phyloP scores from a whole-genome alignment of 2,888 invertebrate genomes.

The Sphaerophoria taeniata region DNA sequence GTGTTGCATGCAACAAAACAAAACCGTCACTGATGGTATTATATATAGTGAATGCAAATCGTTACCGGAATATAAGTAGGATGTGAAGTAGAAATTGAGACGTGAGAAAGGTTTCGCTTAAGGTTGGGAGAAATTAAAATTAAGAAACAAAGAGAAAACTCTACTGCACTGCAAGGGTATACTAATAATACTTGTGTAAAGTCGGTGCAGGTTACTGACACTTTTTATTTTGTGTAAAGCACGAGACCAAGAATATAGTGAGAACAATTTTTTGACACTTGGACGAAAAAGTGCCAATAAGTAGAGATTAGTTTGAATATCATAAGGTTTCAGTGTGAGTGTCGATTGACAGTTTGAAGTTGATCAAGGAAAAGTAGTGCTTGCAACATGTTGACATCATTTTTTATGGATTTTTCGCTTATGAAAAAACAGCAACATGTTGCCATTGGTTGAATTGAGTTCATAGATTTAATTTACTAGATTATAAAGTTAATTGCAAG shows the following conservation, averaged over 20 bases:
- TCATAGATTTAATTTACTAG: too few species aligned
- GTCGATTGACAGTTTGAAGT: too few species aligned
- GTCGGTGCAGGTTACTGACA: conserved; percentile 21
- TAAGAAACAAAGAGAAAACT: conserved; percentile 12
- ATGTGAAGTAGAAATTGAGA: conserved; percentile 62
- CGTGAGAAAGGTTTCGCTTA: conserved; percentile 67
- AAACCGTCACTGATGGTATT: conserved; percentile 35
- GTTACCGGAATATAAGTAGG: conserved; percentile 29
- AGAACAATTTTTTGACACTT: not conserved
- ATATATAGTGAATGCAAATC: conserved; percentile 23
- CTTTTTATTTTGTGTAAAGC: not conserved
- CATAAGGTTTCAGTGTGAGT: too few species aligned
- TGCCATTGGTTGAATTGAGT: not conserved
- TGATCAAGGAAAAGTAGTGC: too few species aligned
- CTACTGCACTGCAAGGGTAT: not conserved
- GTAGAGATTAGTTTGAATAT: too few species aligned
- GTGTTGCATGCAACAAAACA: conserved; percentile 47
- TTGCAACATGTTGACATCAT: too few species aligned
- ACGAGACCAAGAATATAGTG: not conserved
- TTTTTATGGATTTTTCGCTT: too few species aligned
- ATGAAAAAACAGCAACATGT: not conserved
- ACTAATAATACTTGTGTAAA: not conserved
- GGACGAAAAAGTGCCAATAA: not conserved
- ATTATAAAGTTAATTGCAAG: conserved; percentile 6
- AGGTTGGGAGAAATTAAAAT: conserved; percentile 61